Conservation (phyloP, 1,140 invertebrate genomes). For the Zaprionus capensis region DNA sequence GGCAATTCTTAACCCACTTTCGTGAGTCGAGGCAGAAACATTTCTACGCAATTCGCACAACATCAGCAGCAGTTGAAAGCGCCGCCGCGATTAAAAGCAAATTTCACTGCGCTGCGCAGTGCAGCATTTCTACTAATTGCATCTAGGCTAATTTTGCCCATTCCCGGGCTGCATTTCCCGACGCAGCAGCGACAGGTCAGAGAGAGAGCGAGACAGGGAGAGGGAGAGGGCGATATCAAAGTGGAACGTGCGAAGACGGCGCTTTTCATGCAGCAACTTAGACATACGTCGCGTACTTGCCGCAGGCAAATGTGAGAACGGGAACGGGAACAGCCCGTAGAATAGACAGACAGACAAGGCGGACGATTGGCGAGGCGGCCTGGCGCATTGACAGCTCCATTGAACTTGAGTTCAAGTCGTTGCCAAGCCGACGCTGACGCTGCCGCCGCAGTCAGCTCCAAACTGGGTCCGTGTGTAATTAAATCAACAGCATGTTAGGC, state of each 20-base stretch:
- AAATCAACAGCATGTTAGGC: conserved; percentile 43
- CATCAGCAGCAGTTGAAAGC: conserved; percentile 36
- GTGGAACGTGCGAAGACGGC: conserved; percentile 24
- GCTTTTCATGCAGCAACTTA: conserved; percentile 2
- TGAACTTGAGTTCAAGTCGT: conserved; percentile 74
- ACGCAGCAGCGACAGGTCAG: conserved; percentile 10
- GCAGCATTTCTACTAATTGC: conserved; percentile 66
- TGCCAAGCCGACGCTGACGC: conserved; percentile 2
- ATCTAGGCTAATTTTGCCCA: conserved; percentile 71
- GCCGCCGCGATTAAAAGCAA: conserved; percentile 62
- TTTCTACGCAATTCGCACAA: conserved; percentile 70
- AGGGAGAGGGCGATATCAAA: conserved; percentile 13
- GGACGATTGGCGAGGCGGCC: conserved; percentile 9
- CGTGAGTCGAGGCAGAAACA: conserved; percentile 31
- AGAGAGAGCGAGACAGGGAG: neutral
- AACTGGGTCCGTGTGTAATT: conserved; percentile 37
- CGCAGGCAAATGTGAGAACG: conserved; percentile 8
- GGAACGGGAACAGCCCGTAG: conserved; percentile 15
- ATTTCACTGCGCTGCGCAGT: conserved; percentile 33
- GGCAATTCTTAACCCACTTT: conserved; percentile 78
- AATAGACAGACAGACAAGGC: neutral
- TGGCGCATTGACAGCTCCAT: conserved; percentile 61
- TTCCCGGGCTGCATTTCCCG: conserved; percentile 56
- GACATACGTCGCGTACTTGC: neutral
- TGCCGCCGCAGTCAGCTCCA: neutral